A percentile compares a stretch with the other conserved stretches of the same genome.
Evolutionary conservation across 1,140 invertebrate genomes (phyloP).

Genomic region (Zaprionus africanus): DNA sequence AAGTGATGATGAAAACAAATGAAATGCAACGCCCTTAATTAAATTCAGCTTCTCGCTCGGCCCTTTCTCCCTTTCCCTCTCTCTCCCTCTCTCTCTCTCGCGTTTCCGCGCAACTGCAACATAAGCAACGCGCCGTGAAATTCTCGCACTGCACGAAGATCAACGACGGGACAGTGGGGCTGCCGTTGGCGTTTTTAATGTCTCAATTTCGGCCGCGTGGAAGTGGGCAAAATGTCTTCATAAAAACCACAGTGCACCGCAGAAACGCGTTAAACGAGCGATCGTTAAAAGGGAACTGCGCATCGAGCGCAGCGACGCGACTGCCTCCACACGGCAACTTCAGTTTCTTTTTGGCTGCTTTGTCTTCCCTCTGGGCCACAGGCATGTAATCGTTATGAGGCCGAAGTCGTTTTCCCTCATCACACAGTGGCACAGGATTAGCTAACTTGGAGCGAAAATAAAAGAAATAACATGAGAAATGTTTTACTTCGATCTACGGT

Average conservation of each 20-base stretch:
- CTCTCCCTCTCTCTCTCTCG: background rate
- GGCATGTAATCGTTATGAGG: conserved; percentile 3
- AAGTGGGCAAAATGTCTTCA: conserved; percentile 70
- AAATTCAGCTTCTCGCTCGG: conserved; percentile 55
- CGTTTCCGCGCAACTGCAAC: conserved; percentile 8
- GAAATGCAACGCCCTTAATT: conserved; percentile 80
- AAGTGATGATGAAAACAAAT: conserved; percentile 70
- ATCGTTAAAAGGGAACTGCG: conserved; percentile 75
- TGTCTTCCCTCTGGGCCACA: conserved; percentile 4
- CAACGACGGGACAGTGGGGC: conserved; percentile 30
- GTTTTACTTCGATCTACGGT: too few species aligned
- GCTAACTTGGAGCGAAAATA: background rate
- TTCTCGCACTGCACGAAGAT: conserved; percentile 23
- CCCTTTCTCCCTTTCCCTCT: background rate
- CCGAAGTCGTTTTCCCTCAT: background rate
- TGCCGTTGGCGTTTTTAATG: conserved; percentile 65
- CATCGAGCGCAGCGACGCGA: conserved; percentile 28
- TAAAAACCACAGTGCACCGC: conserved; percentile 69
- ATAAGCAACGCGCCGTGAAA: conserved; percentile 7
- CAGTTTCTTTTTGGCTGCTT: background rate
- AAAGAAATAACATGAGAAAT: background rate
- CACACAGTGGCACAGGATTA: background rate
- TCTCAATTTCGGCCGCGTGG: conserved; percentile 71
- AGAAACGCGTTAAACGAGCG: conserved; percentile 80
- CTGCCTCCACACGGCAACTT: conserved; percentile 42